These are phyloP conservation scores for Halyomorpha halys DNA, from an alignment of 1,140 invertebrate genomes.

Conservation along the genomic window DNA sequence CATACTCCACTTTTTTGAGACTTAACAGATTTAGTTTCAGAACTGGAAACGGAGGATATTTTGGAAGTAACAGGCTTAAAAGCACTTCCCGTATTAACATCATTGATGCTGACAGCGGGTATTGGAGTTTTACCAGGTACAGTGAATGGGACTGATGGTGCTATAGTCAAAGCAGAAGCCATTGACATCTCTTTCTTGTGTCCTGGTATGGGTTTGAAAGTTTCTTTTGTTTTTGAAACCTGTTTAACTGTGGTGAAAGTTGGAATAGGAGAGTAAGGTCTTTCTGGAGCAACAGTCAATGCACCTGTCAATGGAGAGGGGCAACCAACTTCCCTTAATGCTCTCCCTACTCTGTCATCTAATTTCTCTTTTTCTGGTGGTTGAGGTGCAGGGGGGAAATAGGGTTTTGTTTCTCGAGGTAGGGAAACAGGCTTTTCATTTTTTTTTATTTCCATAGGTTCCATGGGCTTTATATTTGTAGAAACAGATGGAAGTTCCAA, in stretches of 20 bases:
- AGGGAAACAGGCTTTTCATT: conserved; percentile 2
- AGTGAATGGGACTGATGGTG: conserved; percentile 25
- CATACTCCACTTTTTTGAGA: too few relatives aligned
- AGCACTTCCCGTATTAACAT: not conserved
- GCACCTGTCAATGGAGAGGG: conserved; percentile 50
- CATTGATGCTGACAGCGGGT: not conserved
- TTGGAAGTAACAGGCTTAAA: not conserved
- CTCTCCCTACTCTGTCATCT: conserved; percentile 14
- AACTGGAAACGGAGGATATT: not conserved
- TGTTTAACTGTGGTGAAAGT: conserved; percentile 8
- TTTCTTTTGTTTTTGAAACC: conserved; percentile 10
- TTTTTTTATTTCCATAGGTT: conserved; percentile 4
- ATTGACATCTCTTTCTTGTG: conserved; percentile 21
- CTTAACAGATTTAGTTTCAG: not conserved
- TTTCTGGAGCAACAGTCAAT: conserved; percentile 53
- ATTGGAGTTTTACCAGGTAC: conserved; percentile 12
- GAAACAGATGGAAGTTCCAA: conserved; percentile 7
- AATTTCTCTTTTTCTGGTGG: conserved; percentile 18
- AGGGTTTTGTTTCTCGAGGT: conserved; percentile 28
- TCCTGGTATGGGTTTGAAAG: conserved; percentile 12
- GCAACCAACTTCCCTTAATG: conserved; percentile 27
- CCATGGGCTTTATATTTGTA: not conserved
- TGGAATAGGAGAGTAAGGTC: conserved; percentile 42
- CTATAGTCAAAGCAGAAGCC: conserved; percentile 27
- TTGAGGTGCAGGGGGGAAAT: conserved; percentile 24